phyloP scores from a whole-genome alignment of 2,113 vertebrate species.

The Pseudolaguvia tuberculata region DNA sequence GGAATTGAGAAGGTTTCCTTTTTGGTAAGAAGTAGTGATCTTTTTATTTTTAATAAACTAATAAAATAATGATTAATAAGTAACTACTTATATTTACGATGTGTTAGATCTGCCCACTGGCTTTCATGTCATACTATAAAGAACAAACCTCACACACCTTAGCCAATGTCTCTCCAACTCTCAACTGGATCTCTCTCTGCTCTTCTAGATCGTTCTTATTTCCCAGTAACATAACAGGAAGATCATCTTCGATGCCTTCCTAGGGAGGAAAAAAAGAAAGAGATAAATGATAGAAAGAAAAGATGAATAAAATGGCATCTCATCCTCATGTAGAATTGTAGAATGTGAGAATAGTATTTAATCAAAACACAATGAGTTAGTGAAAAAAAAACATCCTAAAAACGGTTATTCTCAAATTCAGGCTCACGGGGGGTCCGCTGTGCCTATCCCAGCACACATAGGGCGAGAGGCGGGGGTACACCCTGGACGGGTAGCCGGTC shows the following conservation, averaged over 20 bases:
- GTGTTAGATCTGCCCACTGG: neutral
- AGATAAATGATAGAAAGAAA: neutral
- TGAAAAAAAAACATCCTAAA: too few relatives aligned
- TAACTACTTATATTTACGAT: neutral
- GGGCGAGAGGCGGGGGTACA: too few relatives aligned
- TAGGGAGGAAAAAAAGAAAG: constrained; percentile 53
- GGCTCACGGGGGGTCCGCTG: too few relatives aligned
- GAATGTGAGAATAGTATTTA: too few relatives aligned
- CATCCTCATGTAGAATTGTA: neutral
- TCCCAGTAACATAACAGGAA: constrained; percentile 82
- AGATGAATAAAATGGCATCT: neutral
- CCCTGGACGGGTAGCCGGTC: too few relatives aligned
- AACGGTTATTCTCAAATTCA: too few relatives aligned
- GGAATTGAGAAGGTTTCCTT: too few relatives aligned
- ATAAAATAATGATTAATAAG: neutral
- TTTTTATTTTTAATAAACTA: neutral
- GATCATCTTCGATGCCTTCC: constrained; percentile 78
- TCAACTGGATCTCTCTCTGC: constrained; percentile 73
- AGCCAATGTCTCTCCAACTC: constrained; percentile 75
- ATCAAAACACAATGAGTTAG: too few relatives aligned
- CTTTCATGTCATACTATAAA: neutral
- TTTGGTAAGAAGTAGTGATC: neutral
- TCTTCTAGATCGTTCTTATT: constrained; percentile 84
- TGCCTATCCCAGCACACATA: too few relatives aligned
- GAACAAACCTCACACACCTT: constrained; percentile 71